Percentiles rank a stretch among this genome's conserved stretches.
phyloP scores from a whole-genome alignment of 2,113 vertebrate species.

The Melanocharis versteri region DNA sequence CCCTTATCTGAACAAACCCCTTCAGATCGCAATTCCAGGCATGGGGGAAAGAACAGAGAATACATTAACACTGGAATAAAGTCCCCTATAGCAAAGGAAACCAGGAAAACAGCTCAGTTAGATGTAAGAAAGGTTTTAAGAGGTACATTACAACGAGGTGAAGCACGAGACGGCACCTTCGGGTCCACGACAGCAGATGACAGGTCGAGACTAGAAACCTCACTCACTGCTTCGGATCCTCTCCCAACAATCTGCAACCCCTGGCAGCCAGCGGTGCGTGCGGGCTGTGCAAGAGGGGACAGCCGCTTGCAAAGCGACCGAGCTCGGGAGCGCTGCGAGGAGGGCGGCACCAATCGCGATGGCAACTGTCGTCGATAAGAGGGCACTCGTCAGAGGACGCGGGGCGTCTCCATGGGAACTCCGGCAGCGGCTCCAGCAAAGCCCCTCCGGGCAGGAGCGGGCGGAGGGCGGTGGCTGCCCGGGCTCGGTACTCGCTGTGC shows the following conservation, averaged over 20 bases:
- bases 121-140: neutral
- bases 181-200: neutral
- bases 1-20: neutral
- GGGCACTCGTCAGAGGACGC: neutral
- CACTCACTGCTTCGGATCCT: neutral
- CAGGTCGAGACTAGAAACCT: neutral
- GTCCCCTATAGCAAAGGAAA: neutral
- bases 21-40: neutral
- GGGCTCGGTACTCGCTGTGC: neutral
- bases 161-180: neutral
- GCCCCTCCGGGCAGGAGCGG: neutral
- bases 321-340: neutral
- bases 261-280: neutral
- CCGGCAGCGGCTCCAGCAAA: neutral
- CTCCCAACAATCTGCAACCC: fast-evolving
- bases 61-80: fast-evolving
- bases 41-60: neutral
- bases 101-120: neutral
- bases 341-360: neutral
- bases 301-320: neutral
- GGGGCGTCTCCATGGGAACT: neutral
- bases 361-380: neutral
- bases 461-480: neutral
- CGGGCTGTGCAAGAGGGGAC: neutral
- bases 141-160: neutral